Evolutionary conservation across 2,113 vertebrate species (phyloP), one percentile per base, ranked within the genome.

Genomic region (Anarrhichthys ocellatus): DNA sequence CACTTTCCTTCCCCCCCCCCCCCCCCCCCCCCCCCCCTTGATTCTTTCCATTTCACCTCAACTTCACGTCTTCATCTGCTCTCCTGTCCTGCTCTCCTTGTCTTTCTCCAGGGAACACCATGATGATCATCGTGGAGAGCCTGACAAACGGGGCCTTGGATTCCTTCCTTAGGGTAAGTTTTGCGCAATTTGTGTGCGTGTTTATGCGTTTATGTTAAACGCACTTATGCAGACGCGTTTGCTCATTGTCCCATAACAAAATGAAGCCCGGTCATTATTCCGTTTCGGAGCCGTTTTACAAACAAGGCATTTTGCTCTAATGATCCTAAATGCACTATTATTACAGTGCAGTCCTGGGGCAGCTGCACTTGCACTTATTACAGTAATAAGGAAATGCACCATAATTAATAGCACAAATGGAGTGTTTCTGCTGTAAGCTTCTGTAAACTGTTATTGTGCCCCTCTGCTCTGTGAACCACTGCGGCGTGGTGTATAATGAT

Each of bases 81-180:
- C 54, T 5, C 0, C 56, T 69, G 9, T 66, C 59, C 59, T 40
- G 9, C 36, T 78, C 22, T 62, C 27, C 76, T 34, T 76, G 18
- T 87, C 15, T 81, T 38, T 71, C 72, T 87, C 50, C 94, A 99
- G 98, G 98, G 82, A 98, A 94, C 86, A 97, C 96, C 75, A 95
- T 97, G 96, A 99, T 99, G 98, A 98, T 97, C 8, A 94, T 99
- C 59, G 95, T 95, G 58, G 98, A 99, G 90, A 97, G 96, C 90
- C 94, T 99, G 97, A 94, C 95, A 22, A 98, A 97, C 0, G 97
- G 97, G 17, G 87, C 96, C 71, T 94, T 99, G 84, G 98, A 99
- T 40, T 94, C 96, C 42, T 99, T 99, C 73, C 96, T 99, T 59
- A 95, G 98, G 95, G 98, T 99, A 83, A 94, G 97, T 86, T n/a